A percentile compares a stretch with the other conserved stretches of the same genome.
Conservation (phyloP, 2,888 invertebrate species). For the Clivina fossor region DNA sequence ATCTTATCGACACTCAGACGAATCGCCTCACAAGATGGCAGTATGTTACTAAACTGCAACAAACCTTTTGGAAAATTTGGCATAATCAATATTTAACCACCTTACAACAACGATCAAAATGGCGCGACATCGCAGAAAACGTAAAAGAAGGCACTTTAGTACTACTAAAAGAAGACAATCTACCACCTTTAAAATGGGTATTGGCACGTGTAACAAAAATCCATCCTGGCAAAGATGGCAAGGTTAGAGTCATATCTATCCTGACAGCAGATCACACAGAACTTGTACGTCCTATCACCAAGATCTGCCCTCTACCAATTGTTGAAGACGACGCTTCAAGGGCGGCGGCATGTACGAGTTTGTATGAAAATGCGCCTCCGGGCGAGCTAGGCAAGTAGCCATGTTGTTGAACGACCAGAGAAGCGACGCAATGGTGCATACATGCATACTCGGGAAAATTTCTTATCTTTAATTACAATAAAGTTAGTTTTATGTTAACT, state of each 20-base stretch:
- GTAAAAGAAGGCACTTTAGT: background rate
- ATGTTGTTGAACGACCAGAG: no score
- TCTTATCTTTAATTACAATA: no score
- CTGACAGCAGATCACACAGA: no score
- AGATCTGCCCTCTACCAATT: no score
- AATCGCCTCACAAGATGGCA: conserved; percentile 1
- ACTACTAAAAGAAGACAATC: conserved; percentile 4
- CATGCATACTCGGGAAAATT: no score
- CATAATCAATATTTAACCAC: background rate
- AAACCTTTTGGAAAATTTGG: conserved; percentile 4
- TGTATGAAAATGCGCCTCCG: no score
- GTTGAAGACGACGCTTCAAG: no score
- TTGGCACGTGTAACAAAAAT: background rate
- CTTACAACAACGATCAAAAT: conserved; percentile 2
- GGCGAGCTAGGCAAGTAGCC: no score
- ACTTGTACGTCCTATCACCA: background rate
- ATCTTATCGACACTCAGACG: background rate
- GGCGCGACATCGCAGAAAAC: background rate
- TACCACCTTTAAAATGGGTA: background rate
- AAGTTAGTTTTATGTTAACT: no score
- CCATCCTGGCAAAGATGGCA: background rate
- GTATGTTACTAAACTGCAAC: background rate
- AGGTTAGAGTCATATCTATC: background rate
- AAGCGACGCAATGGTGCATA: no score
- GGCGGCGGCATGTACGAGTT: no score